Evolutionary conservation across 2,888 invertebrate species (phyloP), one percentile per base, ranked within the genome.

Genomic region (Allygus modestus): DNA sequence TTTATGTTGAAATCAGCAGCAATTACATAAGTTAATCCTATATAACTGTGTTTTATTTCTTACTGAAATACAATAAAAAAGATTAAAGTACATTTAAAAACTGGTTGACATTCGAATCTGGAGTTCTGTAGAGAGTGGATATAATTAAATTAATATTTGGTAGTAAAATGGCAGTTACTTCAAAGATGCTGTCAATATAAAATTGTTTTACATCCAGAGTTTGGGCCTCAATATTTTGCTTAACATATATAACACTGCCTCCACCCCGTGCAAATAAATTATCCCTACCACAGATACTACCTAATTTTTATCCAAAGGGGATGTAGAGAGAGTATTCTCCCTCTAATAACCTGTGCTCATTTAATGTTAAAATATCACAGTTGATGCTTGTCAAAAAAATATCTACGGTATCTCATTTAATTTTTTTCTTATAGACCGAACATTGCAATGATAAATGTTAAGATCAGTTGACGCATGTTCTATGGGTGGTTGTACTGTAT

Each of bases 391-490:
- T 65, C 26, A 58, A 65, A 65, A 65, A 26, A 4, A 65, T 23
- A 65, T 65, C 65, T n/a, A n/a, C n/a, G n/a, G n/a, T 37, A 65
- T 65, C 20, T 11, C 5, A 65, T 65, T 65, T 5, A 65, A 26
- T 12, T 65, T 28, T 11, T 65, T 65, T 26, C 65, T 65, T 11
- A 26, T 65, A 15, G 23, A 65, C 15, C 26, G 9, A 26, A 65
- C 65, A 26, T 65, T 65, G 20, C 65, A 65, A 26, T 65, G 65
- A 26, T 65, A 65, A 15, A 65, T 65, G 20, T 23, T 65, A 65
- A 26, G 4, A 7, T n/a, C 4, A 7, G 65, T 23, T 23, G n/a
- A 23, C 26, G 71, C 0, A 33, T 20, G 31, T 71, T 71, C 33
- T 33, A 71, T 31, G 71, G 71, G n/a, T 71, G 71, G 2, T 71